Base-by-base conservation (phyloP, 2,113 vertebrate genomes). In the Pituophis catenifer region DNA sequence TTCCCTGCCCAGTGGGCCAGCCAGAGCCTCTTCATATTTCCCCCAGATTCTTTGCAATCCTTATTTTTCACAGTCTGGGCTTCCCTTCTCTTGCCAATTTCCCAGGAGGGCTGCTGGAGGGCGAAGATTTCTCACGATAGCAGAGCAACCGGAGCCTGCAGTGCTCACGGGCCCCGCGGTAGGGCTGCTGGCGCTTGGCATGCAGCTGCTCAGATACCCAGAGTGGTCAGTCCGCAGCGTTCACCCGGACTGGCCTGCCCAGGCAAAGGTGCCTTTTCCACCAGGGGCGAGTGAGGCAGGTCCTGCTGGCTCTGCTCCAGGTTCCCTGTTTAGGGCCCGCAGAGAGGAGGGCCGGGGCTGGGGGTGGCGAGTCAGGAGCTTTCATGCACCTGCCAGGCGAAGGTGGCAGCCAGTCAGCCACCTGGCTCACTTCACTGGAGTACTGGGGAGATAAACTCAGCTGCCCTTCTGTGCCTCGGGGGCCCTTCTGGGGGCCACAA, bases 91-190 rank as follows among this genome's bases (percentile, higher is more conserved):
- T 59, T 70, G 93, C 94, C 86, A 93, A 91, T 97, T 96, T 97
- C 97, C 96, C 95, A 95, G 94, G 92, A 89, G 95, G 97, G 96
- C 94, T 95, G 94, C 95, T 93, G 95, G 94, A 81, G 95, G 93
- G 94, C 95, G 58, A 96, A 96, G 95, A 92, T 97, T 96, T 96
- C 96, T 96, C 96, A 96, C 96, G 95, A 96, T 96, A 95, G 95
- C 94, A 96, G 96, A 54, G 96, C 96, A 96, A 96, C 94, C 92
- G 94, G 95, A 96, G 95, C 95, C 94, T 96, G 96, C 95, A 95
- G 95, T 91, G 92, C 92, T 89, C 92, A 3, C 94, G 70, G 65
- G 92, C 88, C 87, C 90, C 91, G 96, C 95, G 96, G 94, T 96
- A 91, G 94, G 93, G 59, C 89, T 57, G 94, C 96, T 97, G 96